Conservation (phyloP, 2,113 vertebrate species). For the Phycodurus eques region DNA sequence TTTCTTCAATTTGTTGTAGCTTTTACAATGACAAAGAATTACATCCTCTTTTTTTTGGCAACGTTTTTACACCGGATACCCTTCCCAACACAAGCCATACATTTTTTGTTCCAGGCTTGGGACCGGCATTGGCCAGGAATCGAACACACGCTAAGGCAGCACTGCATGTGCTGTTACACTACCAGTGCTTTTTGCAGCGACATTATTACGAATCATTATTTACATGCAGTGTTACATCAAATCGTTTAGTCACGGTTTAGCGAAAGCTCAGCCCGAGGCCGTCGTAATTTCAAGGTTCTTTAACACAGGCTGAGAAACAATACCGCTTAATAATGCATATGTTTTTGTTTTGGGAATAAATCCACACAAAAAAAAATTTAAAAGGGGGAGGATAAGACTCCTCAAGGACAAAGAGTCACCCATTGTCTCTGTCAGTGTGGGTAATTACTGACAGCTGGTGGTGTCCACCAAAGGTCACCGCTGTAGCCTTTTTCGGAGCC, state of each 20-base stretch:
- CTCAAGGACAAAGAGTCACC: constrained; percentile 59
- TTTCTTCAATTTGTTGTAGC: background rate
- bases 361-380: background rate
- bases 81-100: too few species aligned
- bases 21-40: background rate
- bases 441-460: constrained; percentile 81
- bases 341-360: constrained; percentile 27
- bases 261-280: constrained; percentile 49
- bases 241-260: constrained; percentile 60
- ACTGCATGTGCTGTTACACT: background rate
- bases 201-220: background rate
- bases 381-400: constrained; percentile 23
- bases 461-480: constrained; percentile 77
- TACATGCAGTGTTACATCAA: constrained; percentile 23
- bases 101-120: too few species aligned
- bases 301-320: constrained; percentile 33
- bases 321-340: background rate
- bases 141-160: too few species aligned
- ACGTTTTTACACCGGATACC: too few species aligned
- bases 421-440: constrained; percentile 55
- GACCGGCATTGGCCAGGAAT: too few species aligned
- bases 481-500: constrained; percentile 68
- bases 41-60: background rate
- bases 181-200: background rate
- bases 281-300: constrained; percentile 42